A percentile compares a stretch with the other conserved stretches of the same genome.
phyloP scores from a whole-genome alignment of 92 coral and sea anemone species.

The Umimayanthus chanpuru region DNA sequence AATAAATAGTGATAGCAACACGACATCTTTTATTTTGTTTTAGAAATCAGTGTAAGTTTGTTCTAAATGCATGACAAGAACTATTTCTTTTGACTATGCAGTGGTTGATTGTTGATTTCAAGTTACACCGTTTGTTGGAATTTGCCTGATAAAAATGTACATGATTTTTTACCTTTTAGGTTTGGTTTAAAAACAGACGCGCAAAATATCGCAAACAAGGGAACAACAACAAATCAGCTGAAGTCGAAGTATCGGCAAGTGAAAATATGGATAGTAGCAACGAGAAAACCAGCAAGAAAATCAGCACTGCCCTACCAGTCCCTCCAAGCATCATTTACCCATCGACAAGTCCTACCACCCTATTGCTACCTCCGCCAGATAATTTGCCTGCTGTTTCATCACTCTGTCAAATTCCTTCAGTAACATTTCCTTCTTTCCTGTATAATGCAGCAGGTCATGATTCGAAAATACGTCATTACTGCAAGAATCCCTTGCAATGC shows the following conservation, averaged over 20 bases:
- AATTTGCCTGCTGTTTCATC: not conserved
- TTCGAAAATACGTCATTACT: not conserved
- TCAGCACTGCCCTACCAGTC: slow-evolving; percentile 33
- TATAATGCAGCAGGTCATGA: not conserved
- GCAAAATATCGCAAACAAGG: slow-evolving; percentile 94
- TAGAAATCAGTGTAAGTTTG: too few species aligned
- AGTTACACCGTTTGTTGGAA: not conserved
- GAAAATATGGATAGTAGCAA: slow-evolving; percentile 12
- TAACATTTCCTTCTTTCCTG: not conserved
- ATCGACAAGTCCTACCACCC: slow-evolving; percentile 19
- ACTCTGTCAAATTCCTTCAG: not conserved
- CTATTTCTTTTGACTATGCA: too few species aligned
- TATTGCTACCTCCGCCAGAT: not conserved
- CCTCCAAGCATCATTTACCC: slow-evolving; percentile 63
- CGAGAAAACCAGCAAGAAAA: not conserved
- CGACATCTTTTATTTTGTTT: too few species aligned
- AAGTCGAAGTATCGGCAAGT: slow-evolving; percentile 25
- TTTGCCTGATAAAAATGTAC: not conserved
- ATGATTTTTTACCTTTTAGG: slow-evolving; percentile 52
- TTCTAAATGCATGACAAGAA: too few species aligned
- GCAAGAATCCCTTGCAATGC: not conserved
- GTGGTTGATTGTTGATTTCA: not conserved
- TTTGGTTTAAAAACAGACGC: slow-evolving; percentile 98
- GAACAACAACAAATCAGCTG: slow-evolving; percentile 43
- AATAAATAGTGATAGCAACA: too few species aligned